These are phyloP conservation scores for Aphelinus certus DNA, from an alignment of 1,140 invertebrate species.

Conservation along the genomic window DNA sequence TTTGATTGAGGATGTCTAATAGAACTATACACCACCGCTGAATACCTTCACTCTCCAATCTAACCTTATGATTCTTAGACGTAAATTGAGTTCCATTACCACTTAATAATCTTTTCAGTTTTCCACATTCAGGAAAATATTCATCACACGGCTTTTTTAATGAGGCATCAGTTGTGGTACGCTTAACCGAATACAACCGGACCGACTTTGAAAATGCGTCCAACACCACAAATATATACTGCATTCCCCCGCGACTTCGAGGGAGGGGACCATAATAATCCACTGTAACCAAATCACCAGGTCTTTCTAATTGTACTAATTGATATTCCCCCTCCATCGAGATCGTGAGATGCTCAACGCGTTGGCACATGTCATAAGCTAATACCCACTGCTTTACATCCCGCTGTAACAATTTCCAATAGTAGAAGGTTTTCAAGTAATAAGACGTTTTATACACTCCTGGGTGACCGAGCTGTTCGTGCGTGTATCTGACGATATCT, in stretches of 20 bases:
- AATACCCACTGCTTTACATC: background rate
- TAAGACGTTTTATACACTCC: background rate
- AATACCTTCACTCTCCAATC: slow-evolving; percentile 35
- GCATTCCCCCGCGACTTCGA: slow-evolving; percentile 5
- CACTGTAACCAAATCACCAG: slow-evolving; percentile 15
- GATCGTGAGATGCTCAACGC: background rate
- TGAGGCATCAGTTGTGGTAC: background rate
- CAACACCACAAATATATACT: slow-evolving; percentile 26
- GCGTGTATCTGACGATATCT: background rate
- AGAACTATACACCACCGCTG: slow-evolving; percentile 38
- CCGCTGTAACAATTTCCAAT: background rate
- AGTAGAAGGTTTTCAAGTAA: background rate
- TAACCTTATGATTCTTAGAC: slow-evolving; percentile 20
- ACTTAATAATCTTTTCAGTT: slow-evolving; percentile 21
- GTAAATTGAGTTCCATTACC: slow-evolving; percentile 42
- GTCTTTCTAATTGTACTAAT: background rate
- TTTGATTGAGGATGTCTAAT: slow-evolving; percentile 28
- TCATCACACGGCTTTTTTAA: background rate
- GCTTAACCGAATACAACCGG: background rate
- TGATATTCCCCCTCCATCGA: slow-evolving; percentile 2
- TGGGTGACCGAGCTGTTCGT: background rate
- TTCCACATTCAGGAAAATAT: background rate
- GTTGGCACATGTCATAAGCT: background rate
- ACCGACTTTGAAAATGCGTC: slow-evolving; percentile 33
- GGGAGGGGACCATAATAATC: slow-evolving; percentile 30